Base-by-base conservation (phyloP, 2,888 invertebrate genomes). In the Neoascia interrupta region DNA sequence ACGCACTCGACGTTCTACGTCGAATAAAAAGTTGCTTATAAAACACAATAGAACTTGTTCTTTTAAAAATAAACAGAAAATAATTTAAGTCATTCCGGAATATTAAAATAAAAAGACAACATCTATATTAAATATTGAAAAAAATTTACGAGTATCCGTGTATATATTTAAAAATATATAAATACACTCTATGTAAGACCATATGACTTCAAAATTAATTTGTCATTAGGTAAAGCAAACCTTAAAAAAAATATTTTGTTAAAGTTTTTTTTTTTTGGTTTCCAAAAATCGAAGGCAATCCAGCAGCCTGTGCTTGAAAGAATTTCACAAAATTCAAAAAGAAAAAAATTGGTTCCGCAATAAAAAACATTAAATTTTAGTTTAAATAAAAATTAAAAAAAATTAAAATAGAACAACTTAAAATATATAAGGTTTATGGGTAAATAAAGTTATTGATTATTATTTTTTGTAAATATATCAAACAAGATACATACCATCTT, bases 401-500 rank as follows among this genome's bases (percentile, higher is more conserved):
- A 2, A 39, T 10, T 26, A 39, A 26, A 61, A 47, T 26, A 19
- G 13, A 26, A 56, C 36, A 19, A 45, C 28, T 26, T 28, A 21
- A n/a, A 43, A 19, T 3, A 61, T 36, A 11, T 16, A 21, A 43
- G 26, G 23, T 21, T 51, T 18, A n/a, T 23, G 69, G 51, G 19
- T 81, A 70, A 64, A 58, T 74, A 60, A 66, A 41, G 15, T 37
- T 43, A n/a, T 34, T 16, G 47, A 45, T 21, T 13, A 54, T 51
- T 16, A 47, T 68, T 36, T 15, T 16, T 58, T 45, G 21, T 37
- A 37, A 41, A 2, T 74, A 39, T 47, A 21, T 28, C 21, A 47
- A 63, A 58, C 31, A 60, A 72, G 81, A 89, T 88, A 95, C 97
- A 94, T 97, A 99, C 99, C 98, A 94, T 97, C 98, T 94, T 98